phyloP scores from a whole-genome alignment of 2,797 vertebrate species.

The Tangara arthus region DNA sequence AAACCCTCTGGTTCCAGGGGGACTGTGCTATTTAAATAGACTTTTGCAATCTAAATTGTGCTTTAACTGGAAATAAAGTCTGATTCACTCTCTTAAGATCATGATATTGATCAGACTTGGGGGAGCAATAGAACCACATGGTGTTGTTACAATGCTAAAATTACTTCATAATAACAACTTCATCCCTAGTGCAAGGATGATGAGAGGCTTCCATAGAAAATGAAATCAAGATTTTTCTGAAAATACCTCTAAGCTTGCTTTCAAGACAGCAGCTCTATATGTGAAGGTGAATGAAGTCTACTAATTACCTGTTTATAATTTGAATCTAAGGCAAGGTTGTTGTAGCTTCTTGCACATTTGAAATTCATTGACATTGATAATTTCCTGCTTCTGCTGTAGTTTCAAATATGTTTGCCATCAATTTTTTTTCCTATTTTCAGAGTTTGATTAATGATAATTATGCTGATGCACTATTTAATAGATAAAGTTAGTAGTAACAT shows the following conservation, averaged over 20 bases:
- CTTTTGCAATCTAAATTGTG: background rate
- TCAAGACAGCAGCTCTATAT: background rate
- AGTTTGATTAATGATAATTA: background rate
- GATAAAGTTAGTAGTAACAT: background rate
- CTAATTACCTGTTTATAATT: background rate
- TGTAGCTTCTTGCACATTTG: background rate
- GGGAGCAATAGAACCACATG: background rate
- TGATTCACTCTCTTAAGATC: background rate
- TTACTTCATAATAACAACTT: background rate
- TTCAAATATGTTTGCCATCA: background rate
- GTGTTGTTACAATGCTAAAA: background rate
- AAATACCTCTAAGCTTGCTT: background rate
- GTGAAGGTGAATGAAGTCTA: background rate
- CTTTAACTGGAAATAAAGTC: background rate
- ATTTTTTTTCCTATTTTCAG: background rate
- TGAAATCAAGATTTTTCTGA: background rate
- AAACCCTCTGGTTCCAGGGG: background rate
- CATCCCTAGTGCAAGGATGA: background rate
- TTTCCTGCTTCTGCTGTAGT: background rate
- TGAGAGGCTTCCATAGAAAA: background rate
- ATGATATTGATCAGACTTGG: background rate
- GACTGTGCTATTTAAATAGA: background rate
- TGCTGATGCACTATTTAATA: background rate
- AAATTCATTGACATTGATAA: background rate
- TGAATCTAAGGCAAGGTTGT: background rate